Evolutionary conservation across 2,113 vertebrate genomes (phyloP), one percentile per base, ranked within the genome.

Genomic region (Megaleporinus macrocephalus): DNA sequence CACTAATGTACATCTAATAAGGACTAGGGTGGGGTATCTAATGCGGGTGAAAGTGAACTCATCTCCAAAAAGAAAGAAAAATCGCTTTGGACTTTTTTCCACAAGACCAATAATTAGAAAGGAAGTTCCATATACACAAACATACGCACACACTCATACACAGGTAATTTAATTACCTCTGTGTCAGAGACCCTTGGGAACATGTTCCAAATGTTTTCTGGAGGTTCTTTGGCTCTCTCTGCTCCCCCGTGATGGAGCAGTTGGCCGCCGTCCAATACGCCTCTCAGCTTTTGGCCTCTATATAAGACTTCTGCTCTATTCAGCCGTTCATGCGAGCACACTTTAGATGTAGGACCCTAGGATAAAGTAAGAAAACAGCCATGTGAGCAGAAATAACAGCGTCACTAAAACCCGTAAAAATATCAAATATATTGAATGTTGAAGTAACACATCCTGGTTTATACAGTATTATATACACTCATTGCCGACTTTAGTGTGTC

Each of bases 101-200:
- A 26, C 66, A 82, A 15, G 33, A 26, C 33, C 30, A 82, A 73
- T 82, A 82, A 82, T 82, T 77, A 71, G 81, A 51, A 16, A 30
- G 74, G 73, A 82, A 53, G 73, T 82, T 75, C 30, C 51, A 68
- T n/a, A 41, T 59, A 68, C 29, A 27, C 24, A 63, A 30, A 49
- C 26, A 61, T 24, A 49, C 66, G 76, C 53, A 63, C 41, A 41
- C 47, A 72, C 57, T 44, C 26, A n/a, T 16, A 62, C 36, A n/a
- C 70, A 85, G 71, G 76, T 85, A 85, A 85, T 85, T 85, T 82
- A 82, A 85, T 85, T 85, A 85, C 80, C 53, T 74, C 75, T 26
- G 84, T 63, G 76, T 49, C 71, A 70, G 30, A 82, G 63, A 79
- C 84, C 84, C 70, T 26, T 55, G 79, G 80, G 84, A 82, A 41